These are phyloP conservation scores for Eurytoma californica DNA, from an alignment of 2,888 invertebrate genomes.

Conservation along the genomic window DNA sequence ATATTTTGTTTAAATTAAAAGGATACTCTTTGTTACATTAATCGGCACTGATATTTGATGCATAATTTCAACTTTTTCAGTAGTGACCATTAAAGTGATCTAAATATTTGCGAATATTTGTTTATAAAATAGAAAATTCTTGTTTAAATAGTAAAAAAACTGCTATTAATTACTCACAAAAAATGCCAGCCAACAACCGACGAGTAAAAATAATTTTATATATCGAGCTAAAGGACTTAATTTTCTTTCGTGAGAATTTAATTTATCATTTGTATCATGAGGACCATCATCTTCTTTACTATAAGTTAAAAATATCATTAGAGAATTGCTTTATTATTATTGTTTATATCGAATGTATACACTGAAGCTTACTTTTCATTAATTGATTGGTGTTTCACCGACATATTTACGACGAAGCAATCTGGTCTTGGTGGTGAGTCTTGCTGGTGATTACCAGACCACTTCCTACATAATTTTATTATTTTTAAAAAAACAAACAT, in stretches of 20 bases:
- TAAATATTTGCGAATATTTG: constrained; percentile 56
- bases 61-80: constrained; percentile 79
- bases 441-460: no score
- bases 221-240: constrained; percentile 65
- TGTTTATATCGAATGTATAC: not conserved
- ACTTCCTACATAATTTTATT: no score
- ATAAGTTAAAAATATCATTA: not conserved
- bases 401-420: constrained; percentile 65
- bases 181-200: constrained; percentile 82
- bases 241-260: constrained; percentile 47
- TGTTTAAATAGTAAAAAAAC: no score
- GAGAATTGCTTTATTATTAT: not conserved
- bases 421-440: constrained; percentile 54
- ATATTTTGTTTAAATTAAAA: constrained; percentile 57
- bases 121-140: no score
- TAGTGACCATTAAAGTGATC: constrained; percentile 81
- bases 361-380: constrained; percentile 56
- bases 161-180: constrained; percentile 73
- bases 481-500: no score
- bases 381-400: constrained; percentile 55
- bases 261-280: constrained; percentile 36
- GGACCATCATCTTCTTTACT: constrained; percentile 50
- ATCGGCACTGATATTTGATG: constrained; percentile 81
- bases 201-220: constrained; percentile 78
- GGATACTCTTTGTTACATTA: constrained; percentile 76